phyloP scores from a whole-genome alignment of 2,113 vertebrate genomes.

The Oriolus oriolus region DNA sequence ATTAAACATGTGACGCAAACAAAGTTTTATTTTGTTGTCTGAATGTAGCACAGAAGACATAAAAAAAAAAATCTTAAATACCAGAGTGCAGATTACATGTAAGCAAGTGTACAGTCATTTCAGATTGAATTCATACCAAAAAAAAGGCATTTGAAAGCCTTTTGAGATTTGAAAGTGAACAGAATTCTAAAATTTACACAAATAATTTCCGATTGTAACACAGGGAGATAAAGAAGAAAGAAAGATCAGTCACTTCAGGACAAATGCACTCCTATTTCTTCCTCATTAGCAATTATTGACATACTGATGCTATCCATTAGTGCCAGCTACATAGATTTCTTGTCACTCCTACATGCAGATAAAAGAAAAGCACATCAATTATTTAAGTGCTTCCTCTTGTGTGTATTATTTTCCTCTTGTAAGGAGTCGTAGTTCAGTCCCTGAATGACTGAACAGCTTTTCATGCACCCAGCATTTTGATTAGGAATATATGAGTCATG shows the following conservation, averaged over 20 bases:
- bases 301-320: constrained; percentile 38
- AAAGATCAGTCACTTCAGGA: neutral
- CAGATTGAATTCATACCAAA: neutral
- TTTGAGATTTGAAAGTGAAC: neutral
- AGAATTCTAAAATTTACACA: neutral
- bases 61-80: neutral
- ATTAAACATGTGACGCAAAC: neutral
- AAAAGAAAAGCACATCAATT: constrained; percentile 65
- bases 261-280: neutral
- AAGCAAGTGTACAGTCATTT: neutral
- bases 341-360: constrained; percentile 44
- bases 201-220: neutral
- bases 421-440: neutral
- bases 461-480: constrained; percentile 16
- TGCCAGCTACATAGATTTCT: constrained; percentile 49
- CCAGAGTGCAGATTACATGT: neutral
- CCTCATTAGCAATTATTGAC: constrained; percentile 45
- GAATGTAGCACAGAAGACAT: neutral
- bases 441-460: neutral
- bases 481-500: constrained; percentile 42
- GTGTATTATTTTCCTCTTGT: constrained; percentile 48
- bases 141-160: neutral
- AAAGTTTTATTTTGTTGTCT: neutral
- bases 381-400: constrained; percentile 51
- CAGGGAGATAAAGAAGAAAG: neutral